phyloP scores from a whole-genome alignment of 1,140 invertebrate genomes.

The Lepidotrigona ventralis region DNA sequence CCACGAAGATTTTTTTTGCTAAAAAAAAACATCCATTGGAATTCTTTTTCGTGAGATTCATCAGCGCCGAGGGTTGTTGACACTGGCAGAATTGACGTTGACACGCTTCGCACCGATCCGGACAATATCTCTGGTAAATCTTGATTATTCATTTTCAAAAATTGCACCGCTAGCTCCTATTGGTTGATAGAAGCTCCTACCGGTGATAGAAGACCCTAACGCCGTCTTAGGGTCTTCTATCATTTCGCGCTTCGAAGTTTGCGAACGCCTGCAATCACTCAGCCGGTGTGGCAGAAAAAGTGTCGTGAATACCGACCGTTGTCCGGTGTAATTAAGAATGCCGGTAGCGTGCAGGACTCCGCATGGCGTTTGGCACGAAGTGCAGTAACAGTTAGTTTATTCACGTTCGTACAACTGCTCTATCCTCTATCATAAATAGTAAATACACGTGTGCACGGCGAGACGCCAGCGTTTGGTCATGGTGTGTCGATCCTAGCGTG shows the following conservation, averaged over 20 bases:
- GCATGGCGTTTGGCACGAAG: constrained; percentile 43
- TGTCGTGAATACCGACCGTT: constrained; percentile 39
- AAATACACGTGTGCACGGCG: constrained; percentile 50
- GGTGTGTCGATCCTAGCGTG: background rate
- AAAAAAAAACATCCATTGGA: constrained; percentile 17
- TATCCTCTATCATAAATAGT: constrained; percentile 60
- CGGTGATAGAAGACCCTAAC: background rate
- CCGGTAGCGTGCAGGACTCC: constrained; percentile 31
- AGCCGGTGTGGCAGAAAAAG: background rate
- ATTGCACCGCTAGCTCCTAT: no score
- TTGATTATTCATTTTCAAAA: no score
- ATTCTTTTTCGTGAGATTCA: constrained; percentile 17
- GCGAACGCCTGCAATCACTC: constrained; percentile 1
- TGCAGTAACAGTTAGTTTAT: constrained; percentile 53
- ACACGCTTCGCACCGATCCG: constrained; percentile 12
- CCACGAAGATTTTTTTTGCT: constrained; percentile 2
- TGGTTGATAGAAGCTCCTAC: no score
- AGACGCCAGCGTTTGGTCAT: constrained; percentile 6
- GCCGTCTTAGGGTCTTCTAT: constrained; percentile 5
- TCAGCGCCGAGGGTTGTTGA: background rate
- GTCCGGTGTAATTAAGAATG: constrained; percentile 58
- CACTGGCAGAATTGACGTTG: background rate
- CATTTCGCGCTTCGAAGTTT: constrained; percentile 8
- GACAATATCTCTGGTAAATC: constrained; percentile 52
- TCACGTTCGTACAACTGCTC: constrained; percentile 37